Evolutionary conservation across 1,140 invertebrate species (phyloP), one percentile per base, ranked within the genome.

Genomic region (Aphidius gifuensis): DNA sequence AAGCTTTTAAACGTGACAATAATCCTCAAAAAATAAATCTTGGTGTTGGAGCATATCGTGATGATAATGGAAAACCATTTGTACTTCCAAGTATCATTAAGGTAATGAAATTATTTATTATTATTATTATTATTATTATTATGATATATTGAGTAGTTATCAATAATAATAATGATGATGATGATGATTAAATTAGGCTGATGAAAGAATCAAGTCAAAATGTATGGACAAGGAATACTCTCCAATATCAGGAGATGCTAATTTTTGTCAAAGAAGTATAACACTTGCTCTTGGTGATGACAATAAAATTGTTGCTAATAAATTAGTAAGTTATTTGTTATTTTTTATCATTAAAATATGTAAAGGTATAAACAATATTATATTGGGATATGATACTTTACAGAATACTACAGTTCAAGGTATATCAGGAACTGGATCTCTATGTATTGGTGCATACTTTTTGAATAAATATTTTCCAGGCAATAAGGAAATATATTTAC

Each of bases 21-120:
- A 94, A 97, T 79, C 87, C 94, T 0, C 97, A 98, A 68, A 99
- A 99, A 83, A 94, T 99, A 46, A 99, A 99, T 79, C 85, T 99
- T 40, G 97, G 97, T 67, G 98, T 92, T 47, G 98, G 97, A 68
- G 96, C 97, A 45, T 99, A 99, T 79, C 86, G 97, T 70, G 96
- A 98, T 84, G 97, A 99, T 76, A 89, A 95, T 78, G 96, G 96
- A 58, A 97, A 97, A 83, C 96, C 96, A n/a, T 98, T 89, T 81
- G 86, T 99, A 38, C 83, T 99, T n/a, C 93, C 93, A 50, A 92
- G 89, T 82, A 95, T 99, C 42, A 83, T 84, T 68, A 89, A 91
- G 84, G 94, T 93, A 68, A 43, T 57, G 58, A 16, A 63, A 58
- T 60, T 9, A 61, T 58, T 64, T 23, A 58, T 21, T 44, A 45